Evolutionary conservation across 2,888 invertebrate species (phyloP).

Genomic region (Stegana nigrithorax): DNA sequence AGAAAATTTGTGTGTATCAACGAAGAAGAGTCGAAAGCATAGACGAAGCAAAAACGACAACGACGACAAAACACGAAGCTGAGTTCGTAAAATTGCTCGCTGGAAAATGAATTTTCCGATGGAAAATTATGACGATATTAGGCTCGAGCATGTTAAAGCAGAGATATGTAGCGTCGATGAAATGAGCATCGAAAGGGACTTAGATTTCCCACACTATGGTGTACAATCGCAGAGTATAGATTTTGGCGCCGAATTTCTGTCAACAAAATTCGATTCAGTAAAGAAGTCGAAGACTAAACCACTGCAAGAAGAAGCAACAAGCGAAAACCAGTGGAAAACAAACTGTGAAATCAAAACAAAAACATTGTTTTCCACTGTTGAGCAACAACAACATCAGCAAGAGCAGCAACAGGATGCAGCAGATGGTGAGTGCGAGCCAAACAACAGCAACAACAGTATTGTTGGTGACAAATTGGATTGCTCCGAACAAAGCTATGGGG

Average conservation of each 20-base stretch:
- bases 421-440: background rate
- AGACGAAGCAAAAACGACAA: conserved; percentile 40
- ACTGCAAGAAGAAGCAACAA: conserved; percentile 36
- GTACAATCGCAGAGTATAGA: conserved; percentile 41
- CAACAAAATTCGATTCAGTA: conserved; percentile 33
- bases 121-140: conserved; percentile 56
- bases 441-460: conserved; percentile 18
- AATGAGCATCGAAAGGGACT: conserved; percentile 30
- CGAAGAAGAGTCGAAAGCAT: conserved; percentile 56
- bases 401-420: background rate
- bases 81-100: conserved; percentile 32
- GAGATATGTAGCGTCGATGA: conserved; percentile 42
- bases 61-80: conserved; percentile 34
- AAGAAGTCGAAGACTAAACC: too few species aligned
- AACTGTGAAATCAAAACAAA: conserved; percentile 55
- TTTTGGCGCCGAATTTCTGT: conserved; percentile 65
- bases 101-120: too few species aligned
- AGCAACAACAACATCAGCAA: background rate
- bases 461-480: background rate
- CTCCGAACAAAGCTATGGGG: conserved; percentile 27
- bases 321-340: conserved; percentile 49
- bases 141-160: conserved; percentile 43
- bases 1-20: conserved; percentile 65
- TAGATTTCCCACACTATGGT: conserved; percentile 31
- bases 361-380: conserved; percentile 46